Conservation (phyloP, 2,113 vertebrate genomes). For the Lucifuga dentata region DNA sequence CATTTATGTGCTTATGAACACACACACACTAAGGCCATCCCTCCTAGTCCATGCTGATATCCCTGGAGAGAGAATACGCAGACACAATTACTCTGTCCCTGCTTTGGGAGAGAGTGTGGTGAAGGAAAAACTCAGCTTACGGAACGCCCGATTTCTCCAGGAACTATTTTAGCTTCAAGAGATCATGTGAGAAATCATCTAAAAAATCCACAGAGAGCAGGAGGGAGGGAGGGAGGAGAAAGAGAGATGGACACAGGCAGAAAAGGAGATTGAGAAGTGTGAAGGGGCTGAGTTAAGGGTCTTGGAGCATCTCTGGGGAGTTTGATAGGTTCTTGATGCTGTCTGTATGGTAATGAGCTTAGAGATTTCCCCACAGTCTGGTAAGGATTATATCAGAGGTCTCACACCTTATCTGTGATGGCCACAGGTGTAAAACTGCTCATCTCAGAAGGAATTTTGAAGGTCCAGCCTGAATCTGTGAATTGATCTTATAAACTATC, state of each 20-base stretch:
- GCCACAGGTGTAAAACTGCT: too few relatives aligned
- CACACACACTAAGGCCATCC: background rate
- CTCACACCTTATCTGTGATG: background rate
- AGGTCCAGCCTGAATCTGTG: too few relatives aligned
- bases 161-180: background rate
- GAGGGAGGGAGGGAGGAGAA: background rate
- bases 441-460: too few relatives aligned
- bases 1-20: background rate
- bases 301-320: too few relatives aligned
- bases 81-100: background rate
- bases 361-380: conserved; percentile 8
- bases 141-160: background rate
- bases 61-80: background rate
- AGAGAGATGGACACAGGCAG: background rate
- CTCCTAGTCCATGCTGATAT: conserved; percentile 4
- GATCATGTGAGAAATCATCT: conserved; percentile 31
- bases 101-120: background rate
- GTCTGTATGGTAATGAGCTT: conserved; percentile 14
- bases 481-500: too few relatives aligned
- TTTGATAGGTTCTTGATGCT: too few relatives aligned
- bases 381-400: background rate
- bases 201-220: background rate
- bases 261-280: background rate
- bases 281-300: too few relatives aligned
- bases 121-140: conserved; percentile 17